A percentile compares a stretch with the other conserved stretches of the same genome.
Conservation (phyloP, 2,888 invertebrate genomes). For the Agelastica alni region DNA sequence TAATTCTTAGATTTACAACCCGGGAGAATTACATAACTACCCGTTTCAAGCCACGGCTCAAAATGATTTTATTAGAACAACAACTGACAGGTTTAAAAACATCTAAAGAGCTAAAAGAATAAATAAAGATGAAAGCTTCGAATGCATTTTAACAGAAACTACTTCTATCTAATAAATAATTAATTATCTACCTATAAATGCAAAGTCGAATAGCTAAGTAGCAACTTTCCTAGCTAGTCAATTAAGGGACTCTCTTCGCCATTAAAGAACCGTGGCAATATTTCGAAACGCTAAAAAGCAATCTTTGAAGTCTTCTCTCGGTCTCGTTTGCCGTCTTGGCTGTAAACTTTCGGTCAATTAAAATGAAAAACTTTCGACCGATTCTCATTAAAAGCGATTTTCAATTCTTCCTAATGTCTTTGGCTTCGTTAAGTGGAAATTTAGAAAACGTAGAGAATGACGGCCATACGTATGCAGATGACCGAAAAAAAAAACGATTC, state of each 20-base stretch:
- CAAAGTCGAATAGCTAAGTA: conserved; percentile 21
- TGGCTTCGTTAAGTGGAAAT: conserved; percentile 26
- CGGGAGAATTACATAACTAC: too few relatives aligned
- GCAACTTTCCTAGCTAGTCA: conserved; percentile 17
- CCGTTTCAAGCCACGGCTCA: too few relatives aligned
- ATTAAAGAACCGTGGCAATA: conserved; percentile 20
- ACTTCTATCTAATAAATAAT: conserved; percentile 20
- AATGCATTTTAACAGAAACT: too few relatives aligned
- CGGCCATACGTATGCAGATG: conserved; percentile 37
- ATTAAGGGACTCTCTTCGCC: conserved; percentile 26
- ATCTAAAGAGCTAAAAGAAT: too few relatives aligned
- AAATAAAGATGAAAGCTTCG: too few relatives aligned
- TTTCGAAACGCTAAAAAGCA: conserved; percentile 22
- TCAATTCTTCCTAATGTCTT: conserved; percentile 37
- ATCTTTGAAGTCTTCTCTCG: conserved; percentile 25
- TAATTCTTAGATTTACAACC: too few relatives aligned
- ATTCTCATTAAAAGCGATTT: conserved; percentile 40
- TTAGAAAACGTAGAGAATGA: conserved; percentile 27
- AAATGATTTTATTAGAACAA: too few relatives aligned
- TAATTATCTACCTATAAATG: conserved; percentile 28
- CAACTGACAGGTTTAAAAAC: too few relatives aligned
- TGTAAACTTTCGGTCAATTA: conserved; percentile 33
- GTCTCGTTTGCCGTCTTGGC: conserved; percentile 28
- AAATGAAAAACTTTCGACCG: conserved; percentile 37
- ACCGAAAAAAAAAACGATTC: conserved; percentile 21